Base-by-base conservation (phyloP, 1,140 invertebrate genomes). In the Elymnias hypermnestra region DNA sequence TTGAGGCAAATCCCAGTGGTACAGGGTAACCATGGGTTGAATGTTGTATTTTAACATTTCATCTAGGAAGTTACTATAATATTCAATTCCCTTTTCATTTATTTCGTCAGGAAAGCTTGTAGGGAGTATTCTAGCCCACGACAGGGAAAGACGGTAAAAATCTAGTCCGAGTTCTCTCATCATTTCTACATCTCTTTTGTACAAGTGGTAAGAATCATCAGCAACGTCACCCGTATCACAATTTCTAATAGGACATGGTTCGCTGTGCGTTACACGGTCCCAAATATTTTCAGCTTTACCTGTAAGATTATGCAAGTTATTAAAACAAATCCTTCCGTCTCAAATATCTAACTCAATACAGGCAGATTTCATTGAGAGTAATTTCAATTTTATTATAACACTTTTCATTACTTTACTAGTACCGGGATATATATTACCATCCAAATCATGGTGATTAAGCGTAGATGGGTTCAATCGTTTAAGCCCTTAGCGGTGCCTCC, bases 1-100 rank as follows among this genome's bases (percentile, higher is more conserved):
- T 53, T 90, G 86, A 0, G 91, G 91, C 39, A 92, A 70, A 25
- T 92, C 91, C 90, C 91, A 92, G 53, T 92, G 90, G 57, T 91
- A 92, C 5, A 92, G 67, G 0, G 90, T 92, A 0, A 91, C 87
- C 81, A 90, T 87, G 0, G 90, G 89, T 33, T 82, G 29, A 33
- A 89, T 89, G 10, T 78, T 78, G 28, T 84, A 77, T 2, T 69
- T 85, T 0, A 90, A 46, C 22, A 92, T 70, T 49, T 89, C 89
- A 52, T 91, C 64, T 3, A 92, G 90, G 13, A 92, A 48, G 39
- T 87, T 87, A 48, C 89, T 90, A 53, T 92, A 92, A 49, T 91
- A 91, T 13, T 87, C 66, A 0, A 92, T 85, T 49, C 90, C 91
- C 4, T 83, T 68, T 39, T 83, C 69, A 52, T 89, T 92, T 2